Evolutionary conservation across 2,797 vertebrate species (phyloP).

Genomic region (Prionace glauca): DNA sequence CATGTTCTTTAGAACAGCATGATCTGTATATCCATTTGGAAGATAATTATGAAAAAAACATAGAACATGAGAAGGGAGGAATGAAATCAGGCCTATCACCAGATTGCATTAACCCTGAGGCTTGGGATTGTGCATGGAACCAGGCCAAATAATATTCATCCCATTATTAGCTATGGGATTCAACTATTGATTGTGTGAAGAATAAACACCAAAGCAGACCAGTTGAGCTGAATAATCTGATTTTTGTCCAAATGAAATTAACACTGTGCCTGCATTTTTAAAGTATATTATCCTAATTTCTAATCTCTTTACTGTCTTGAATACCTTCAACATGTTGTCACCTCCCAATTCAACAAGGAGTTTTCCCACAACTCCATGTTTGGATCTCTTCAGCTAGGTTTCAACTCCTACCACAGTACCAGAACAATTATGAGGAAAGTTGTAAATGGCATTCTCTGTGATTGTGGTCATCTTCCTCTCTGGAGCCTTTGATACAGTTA

Average conservation of each 20-base stretch:
- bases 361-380: background rate
- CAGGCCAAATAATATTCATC: background rate
- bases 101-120: background rate
- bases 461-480: background rate
- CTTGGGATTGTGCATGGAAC: background rate
- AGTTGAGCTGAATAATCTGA: background rate
- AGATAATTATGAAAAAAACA: background rate
- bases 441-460: background rate
- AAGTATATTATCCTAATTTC: background rate
- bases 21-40: background rate
- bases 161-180: background rate
- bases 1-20: background rate
- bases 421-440: background rate
- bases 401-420: background rate
- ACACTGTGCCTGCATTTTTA: background rate
- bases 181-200: background rate
- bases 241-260: background rate
- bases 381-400: background rate
- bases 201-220: background rate
- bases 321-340: background rate
- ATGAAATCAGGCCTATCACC: background rate
- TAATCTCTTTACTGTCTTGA: background rate
- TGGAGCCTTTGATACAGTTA: background rate
- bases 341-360: background rate
- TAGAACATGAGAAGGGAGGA: background rate